Evolutionary conservation across 2,888 invertebrate genomes (phyloP).

Genomic region (Oscheius sp.): DNA sequence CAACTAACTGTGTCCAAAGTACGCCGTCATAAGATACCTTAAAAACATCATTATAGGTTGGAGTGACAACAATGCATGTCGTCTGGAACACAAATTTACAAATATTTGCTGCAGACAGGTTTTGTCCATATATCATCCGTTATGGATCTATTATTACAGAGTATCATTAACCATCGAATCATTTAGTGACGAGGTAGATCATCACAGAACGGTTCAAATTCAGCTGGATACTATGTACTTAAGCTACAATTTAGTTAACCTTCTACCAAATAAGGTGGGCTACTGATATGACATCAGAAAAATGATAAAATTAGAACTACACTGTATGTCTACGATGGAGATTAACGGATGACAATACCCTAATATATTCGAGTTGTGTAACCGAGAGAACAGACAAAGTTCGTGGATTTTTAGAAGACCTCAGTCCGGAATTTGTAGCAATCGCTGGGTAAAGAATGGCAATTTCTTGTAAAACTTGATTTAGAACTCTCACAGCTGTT

Average conservation of each 20-base stretch:
- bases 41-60: constrained; percentile 22
- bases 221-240: constrained; percentile 41
- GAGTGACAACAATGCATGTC: constrained; percentile 39
- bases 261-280: constrained; percentile 33
- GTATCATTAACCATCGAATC: constrained; percentile 38
- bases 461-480: not conserved
- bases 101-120: constrained; percentile 41
- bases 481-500: not conserved
- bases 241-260: constrained; percentile 46
- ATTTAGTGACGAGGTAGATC: constrained; percentile 31
- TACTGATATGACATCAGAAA: not conserved
- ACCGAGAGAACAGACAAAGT: constrained; percentile 15
- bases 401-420: constrained; percentile 12
- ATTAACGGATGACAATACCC: constrained; percentile 31
- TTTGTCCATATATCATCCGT: not conserved
- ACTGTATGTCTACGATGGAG: constrained; percentile 36
- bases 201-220: constrained; percentile 40
- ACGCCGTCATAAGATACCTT: not conserved
- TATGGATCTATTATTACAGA: constrained; percentile 10
- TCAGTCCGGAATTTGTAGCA: constrained; percentile 17
- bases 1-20: constrained; percentile 30
- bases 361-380: constrained; percentile 38
- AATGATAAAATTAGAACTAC: constrained; percentile 16
- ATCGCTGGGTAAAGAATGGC: not conserved
- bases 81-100: constrained; percentile 43